Base-by-base conservation (phyloP, 2,797 vertebrate genomes). In the Microcaecilia unicolor region DNA sequence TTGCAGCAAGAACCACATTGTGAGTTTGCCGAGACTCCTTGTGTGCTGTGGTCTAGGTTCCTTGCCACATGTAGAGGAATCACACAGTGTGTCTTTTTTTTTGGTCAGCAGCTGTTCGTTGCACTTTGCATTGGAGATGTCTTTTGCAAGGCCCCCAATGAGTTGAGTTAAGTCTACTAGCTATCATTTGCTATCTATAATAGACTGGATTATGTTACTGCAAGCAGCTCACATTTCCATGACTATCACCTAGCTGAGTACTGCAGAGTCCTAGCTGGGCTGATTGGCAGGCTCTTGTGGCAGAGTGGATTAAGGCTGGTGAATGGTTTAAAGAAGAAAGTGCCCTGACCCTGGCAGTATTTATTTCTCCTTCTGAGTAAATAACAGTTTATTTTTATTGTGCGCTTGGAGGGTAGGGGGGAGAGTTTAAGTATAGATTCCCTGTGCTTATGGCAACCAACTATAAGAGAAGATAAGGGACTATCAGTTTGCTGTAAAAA, bases 201-300 rank as follows among this genome's bases (percentile, higher is more conserved):
- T 14, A 16, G 19, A 23, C 22, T 5, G 24, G 10, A 22, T 28
- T 5, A 1, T 2, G 6, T 14, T 7, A 26, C 7, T 16, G 4
- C 17, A 7, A 17, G n/a, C 14, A 7, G 9, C 22, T 28, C 36
- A 25, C 14, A 18, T 31, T 51, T 32, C 27, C 27, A 40, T 18
- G 17, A 33, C 38, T 51, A n/a, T 41, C 24, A 11, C 17, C 5
- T 18, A 4, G 8, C 27, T 8, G 14, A 28, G 1, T 0, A 1
- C 17, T 22, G 1, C 17, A 1, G 27, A 18, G 34, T 20, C 31
- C 8, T 44, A 42, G 14, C 16, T 5, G 11, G 23, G 5, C 12
- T 3, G 5, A 26, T 18, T 20, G 34, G 20, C 15, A 12, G 19
- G 1, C 27, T 44, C 52, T 18, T 32, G 20, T 19, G 1, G 22